Conservation (phyloP, 2,888 invertebrate genomes). For the Drosophila gaucha region DNA sequence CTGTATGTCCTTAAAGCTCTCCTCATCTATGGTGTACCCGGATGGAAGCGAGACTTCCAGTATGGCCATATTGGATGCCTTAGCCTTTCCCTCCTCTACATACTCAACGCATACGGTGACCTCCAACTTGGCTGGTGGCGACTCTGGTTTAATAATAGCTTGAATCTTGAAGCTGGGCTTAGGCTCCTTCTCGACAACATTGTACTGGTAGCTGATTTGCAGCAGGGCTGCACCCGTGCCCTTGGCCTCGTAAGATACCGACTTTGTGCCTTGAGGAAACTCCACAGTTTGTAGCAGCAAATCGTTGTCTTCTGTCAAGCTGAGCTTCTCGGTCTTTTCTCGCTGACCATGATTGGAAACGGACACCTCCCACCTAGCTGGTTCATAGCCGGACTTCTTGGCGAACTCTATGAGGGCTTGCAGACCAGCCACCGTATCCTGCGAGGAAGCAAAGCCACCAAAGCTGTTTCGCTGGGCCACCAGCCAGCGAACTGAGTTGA, state of each 20-base stretch:
- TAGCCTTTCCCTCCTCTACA: conserved; percentile 81
- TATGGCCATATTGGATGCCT: conserved; percentile 94
- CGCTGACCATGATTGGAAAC: conserved; percentile 85
- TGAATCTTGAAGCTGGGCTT: conserved; percentile 94
- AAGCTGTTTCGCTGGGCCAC: conserved; percentile 88
- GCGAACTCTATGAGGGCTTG: conserved; percentile 87
- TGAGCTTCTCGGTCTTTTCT: conserved; percentile 85
- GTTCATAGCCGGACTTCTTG: conserved; percentile 85
- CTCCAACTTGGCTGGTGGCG: conserved; percentile 92
- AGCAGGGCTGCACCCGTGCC: conserved; percentile 92
- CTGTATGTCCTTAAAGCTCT: conserved; percentile 88
- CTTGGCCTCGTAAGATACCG: conserved; percentile 90
- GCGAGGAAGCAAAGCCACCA: conserved; percentile 92
- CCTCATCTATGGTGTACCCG: conserved; percentile 93
- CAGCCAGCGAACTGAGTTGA: conserved; percentile 89
- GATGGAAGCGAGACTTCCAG: conserved; percentile 95
- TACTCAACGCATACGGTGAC: conserved; percentile 93
- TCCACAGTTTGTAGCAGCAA: conserved; percentile 92
- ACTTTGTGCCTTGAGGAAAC: conserved; percentile 85
- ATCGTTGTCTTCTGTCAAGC: conserved; percentile 90
- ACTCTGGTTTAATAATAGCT: conserved; percentile 91
- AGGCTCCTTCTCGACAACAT: conserved; percentile 93
- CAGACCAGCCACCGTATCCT: conserved; percentile 91
- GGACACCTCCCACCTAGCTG: conserved; percentile 86
- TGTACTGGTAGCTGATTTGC: conserved; percentile 92